Evolutionary conservation across 2,113 vertebrate genomes (phyloP).

Genomic region (Andinoacara biseriatus): DNA sequence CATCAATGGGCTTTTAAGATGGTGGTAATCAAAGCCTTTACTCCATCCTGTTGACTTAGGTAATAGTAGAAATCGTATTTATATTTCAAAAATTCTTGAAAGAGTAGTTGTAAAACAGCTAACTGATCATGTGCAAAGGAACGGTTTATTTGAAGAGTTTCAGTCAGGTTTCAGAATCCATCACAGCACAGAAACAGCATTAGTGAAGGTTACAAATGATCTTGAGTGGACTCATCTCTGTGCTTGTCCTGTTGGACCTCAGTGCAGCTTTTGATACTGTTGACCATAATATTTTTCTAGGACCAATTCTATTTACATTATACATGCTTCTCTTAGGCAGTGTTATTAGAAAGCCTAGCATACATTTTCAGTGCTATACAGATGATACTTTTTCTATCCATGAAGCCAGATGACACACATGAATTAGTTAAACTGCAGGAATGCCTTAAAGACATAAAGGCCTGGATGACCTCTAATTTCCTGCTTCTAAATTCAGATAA

Average conservation of each 20-base stretch:
- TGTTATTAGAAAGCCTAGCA: too few species aligned
- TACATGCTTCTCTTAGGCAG: background rate
- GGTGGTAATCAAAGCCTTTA: background rate
- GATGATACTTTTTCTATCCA: background rate
- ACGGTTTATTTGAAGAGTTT: background rate
- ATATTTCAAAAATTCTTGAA: background rate
- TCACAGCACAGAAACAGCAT: background rate
- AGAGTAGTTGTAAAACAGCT: background rate
- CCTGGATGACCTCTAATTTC: too few species aligned
- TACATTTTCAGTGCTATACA: background rate
- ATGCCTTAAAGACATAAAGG: too few species aligned
- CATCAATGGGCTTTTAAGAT: background rate
- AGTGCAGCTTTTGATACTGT: background rate
- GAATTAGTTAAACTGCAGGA: too few species aligned
- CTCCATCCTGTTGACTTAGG: background rate
- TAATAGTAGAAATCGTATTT: background rate
- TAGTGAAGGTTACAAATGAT: background rate
- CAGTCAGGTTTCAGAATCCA: background rate
- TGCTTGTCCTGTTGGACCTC: background rate
- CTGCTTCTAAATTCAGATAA: too few species aligned
- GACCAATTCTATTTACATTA: background rate
- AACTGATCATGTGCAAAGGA: background rate
- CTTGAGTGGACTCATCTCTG: background rate
- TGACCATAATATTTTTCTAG: background rate
- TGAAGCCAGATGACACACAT: too few species aligned